Conservation (phyloP, 2,113 vertebrate species). For the Mugil cephalus region DNA sequence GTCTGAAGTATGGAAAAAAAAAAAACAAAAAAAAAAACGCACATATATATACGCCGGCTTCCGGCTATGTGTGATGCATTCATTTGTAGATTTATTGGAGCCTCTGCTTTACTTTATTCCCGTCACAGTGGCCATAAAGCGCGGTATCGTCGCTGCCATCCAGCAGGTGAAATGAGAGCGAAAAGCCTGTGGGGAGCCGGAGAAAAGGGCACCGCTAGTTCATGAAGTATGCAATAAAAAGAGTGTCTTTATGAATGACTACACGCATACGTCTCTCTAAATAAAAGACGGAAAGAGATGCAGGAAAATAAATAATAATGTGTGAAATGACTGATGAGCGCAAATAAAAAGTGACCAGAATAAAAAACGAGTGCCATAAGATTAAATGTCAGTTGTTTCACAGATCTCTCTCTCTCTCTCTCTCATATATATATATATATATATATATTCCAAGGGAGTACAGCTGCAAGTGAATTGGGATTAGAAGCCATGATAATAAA, state of each 20-base stretch:
- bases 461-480: slow-evolving; percentile 27
- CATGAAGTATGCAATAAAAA: slow-evolving; percentile 37
- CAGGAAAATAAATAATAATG: not conserved
- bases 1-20: not conserved
- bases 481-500: slow-evolving; percentile 18
- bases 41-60: too few relatives aligned
- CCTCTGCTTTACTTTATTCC: not conserved
- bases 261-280: slow-evolving; percentile 16
- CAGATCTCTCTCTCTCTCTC: too few relatives aligned
- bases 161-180: slow-evolving; percentile 6
- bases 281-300: slow-evolving; percentile 10
- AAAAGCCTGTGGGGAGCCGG: slow-evolving; percentile 13
- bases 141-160: not conserved
- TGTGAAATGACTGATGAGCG: slow-evolving; percentile 16
- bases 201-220: slow-evolving; percentile 32
- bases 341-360: slow-evolving; percentile 24
- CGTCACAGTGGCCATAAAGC: not conserved
- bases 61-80: slow-evolving; percentile 11
- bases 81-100: not conserved
- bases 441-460: slow-evolving; percentile 19
- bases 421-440: not conserved
- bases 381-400: slow-evolving; percentile 20
- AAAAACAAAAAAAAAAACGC: too few relatives aligned
- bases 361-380: slow-evolving; percentile 1
- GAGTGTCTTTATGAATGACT: slow-evolving; percentile 21